Percentiles rank a stretch among this genome's conserved stretches.
Conservation (phyloP, 2,113 vertebrate genomes). For the Neogobius melanostomus region DNA sequence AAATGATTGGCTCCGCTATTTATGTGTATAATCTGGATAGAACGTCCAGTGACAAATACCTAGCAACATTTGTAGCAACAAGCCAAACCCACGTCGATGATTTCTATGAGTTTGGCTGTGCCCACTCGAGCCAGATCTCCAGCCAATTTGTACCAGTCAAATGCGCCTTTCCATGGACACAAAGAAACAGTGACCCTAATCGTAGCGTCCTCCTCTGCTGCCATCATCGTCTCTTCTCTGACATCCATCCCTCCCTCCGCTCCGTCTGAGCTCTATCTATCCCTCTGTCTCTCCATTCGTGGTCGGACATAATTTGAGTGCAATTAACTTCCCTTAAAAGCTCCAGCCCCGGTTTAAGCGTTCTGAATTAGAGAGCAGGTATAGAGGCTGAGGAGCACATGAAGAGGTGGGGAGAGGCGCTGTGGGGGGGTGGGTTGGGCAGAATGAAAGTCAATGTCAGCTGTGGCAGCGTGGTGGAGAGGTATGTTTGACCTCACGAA, state of each 20-base stretch:
- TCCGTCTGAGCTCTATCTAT: constrained; percentile 53
- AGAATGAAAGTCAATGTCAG: constrained; percentile 72
- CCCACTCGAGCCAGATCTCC: constrained; percentile 55
- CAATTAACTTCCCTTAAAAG: constrained; percentile 85
- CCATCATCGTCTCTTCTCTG: constrained; percentile 73
- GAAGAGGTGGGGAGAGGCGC: constrained; percentile 21
- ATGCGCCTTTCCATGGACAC: constrained; percentile 51
- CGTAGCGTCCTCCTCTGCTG: constrained; percentile 58
- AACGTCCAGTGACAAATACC: too few relatives aligned
- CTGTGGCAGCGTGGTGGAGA: constrained; percentile 45
- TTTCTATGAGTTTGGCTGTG: neutral
- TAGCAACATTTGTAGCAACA: too few relatives aligned
- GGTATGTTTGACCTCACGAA: constrained; percentile 75
- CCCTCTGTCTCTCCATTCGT: constrained; percentile 67
- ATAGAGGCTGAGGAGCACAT: constrained; percentile 40
- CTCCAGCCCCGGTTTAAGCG: constrained; percentile 76
- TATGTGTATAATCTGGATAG: too few relatives aligned
- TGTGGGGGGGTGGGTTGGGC: constrained; percentile 26
- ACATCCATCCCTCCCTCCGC: constrained; percentile 62
- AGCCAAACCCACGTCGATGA: too few relatives aligned
- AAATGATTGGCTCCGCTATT: too few relatives aligned
- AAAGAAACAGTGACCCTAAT: constrained; percentile 70
- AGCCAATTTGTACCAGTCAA: constrained; percentile 57
- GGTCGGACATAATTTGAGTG: constrained; percentile 85
- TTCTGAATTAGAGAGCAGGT: constrained; percentile 76